Conservation (phyloP, 2,888 invertebrate species). For the Congeria kusceri region DNA sequence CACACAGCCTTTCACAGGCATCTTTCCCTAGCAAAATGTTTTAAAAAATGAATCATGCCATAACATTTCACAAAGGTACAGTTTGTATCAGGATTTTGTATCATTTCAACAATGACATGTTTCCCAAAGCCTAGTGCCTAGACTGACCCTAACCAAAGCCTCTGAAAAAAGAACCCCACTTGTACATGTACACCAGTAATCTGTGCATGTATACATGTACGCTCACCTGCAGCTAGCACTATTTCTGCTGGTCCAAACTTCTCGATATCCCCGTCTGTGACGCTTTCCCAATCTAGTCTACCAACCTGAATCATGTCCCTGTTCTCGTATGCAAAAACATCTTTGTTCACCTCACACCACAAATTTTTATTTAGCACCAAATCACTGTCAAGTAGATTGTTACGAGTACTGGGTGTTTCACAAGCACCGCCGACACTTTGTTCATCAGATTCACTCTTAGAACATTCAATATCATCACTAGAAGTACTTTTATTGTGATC, state of each 20-base stretch:
- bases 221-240: constrained; percentile 79
- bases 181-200: too few relatives aligned
- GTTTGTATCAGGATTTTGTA: too few relatives aligned
- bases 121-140: too few relatives aligned
- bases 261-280: constrained; percentile 57
- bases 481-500: neutral
- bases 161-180: too few relatives aligned
- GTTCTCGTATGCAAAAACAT: neutral
- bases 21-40: too few relatives aligned
- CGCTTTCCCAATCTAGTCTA: constrained; percentile 78
- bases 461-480: neutral
- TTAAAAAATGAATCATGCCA: too few relatives aligned
- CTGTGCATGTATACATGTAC: too few relatives aligned
- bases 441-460: neutral
- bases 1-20: too few relatives aligned
- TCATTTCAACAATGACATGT: too few relatives aligned
- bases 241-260: constrained; percentile 69
- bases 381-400: neutral
- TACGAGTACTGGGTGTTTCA: neutral
- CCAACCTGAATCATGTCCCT: constrained; percentile 63
- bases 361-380: neutral
- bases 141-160: too few relatives aligned
- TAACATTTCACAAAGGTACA: too few relatives aligned
- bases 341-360: neutral
- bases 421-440: neutral